phyloP scores from a whole-genome alignment of 2,113 vertebrate genomes.

The Muscicapa adusta region DNA sequence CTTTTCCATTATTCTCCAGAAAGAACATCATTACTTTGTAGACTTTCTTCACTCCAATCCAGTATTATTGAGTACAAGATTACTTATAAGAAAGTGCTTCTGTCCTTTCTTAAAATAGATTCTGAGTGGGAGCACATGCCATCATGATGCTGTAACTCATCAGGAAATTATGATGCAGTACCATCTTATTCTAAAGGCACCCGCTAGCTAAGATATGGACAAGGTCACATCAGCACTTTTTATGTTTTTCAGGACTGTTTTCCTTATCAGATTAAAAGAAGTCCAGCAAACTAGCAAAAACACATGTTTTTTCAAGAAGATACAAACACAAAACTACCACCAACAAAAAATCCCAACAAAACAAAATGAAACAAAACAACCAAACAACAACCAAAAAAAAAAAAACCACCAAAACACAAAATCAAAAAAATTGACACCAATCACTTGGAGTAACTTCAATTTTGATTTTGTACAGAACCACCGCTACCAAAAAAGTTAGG shows the following conservation, averaged over 20 bases:
- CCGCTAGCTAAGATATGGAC: neutral
- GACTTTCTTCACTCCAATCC: conserved; percentile 32
- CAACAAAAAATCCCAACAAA: neutral
- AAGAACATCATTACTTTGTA: conserved; percentile 3
- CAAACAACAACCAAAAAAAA: neutral
- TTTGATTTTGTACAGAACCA: neutral
- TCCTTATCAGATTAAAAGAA: neutral
- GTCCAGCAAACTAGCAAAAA: neutral
- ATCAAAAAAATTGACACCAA: neutral
- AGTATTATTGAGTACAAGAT: conserved; percentile 48
- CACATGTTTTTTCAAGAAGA: neutral
- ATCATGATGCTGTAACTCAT: conserved; percentile 47
- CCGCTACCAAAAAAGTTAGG: neutral
- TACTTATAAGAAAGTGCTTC: conserved; percentile 55
- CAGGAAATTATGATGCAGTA: conserved; percentile 39
- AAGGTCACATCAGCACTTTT: conserved; percentile 13
- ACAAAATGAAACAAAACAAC: neutral
- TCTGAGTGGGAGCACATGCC: conserved; percentile 45
- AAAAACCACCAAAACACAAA: neutral
- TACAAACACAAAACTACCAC: neutral
- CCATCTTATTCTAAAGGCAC: conserved; percentile 4
- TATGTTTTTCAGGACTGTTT: neutral
- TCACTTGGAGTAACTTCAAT: neutral
- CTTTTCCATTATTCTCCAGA: conserved; percentile 1
- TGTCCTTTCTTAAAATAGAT: conserved; percentile 68